Percentiles rank a stretch among this genome's conserved stretches.
Conservation (phyloP, 1,140 invertebrate genomes). For the Melipona quadrifasciata region DNA sequence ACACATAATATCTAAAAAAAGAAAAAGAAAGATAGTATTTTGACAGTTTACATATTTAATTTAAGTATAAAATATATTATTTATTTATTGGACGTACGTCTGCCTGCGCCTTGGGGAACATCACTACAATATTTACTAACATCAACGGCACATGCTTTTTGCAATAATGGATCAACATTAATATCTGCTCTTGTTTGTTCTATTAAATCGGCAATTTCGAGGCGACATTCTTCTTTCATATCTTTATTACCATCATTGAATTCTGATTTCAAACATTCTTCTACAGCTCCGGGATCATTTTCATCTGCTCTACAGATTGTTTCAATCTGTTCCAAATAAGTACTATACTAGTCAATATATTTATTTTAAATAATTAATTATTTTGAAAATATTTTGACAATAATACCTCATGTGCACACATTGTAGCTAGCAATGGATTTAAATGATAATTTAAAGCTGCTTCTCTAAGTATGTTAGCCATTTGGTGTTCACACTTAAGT, state of each 20-base stretch:
- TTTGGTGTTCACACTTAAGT: conserved; percentile 90
- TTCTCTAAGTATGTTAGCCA: conserved; percentile 91
- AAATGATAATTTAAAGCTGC: conserved; percentile 93
- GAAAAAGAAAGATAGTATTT: conserved; percentile 13
- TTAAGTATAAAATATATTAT: conserved; percentile 26
- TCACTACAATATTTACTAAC: conserved; percentile 92
- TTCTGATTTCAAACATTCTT: conserved; percentile 93
- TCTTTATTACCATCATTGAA: conserved; percentile 87
- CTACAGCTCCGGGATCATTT: conserved; percentile 83
- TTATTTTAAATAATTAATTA: background rate
- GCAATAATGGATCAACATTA: conserved; percentile 90
- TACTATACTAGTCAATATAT: conserved; percentile 4
- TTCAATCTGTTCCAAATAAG: conserved; percentile 61
- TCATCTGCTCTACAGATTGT: conserved; percentile 80
- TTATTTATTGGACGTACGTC: conserved; percentile 84
- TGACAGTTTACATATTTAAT: background rate
- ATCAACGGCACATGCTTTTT: conserved; percentile 90
- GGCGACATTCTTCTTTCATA: conserved; percentile 87
- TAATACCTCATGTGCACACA: conserved; percentile 86
- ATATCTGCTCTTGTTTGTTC: conserved; percentile 91
- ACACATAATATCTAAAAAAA: conserved; percentile 91
- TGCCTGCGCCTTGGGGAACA: conserved; percentile 91
- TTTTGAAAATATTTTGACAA: conserved; percentile 14
- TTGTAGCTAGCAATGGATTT: conserved; percentile 90
- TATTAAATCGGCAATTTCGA: conserved; percentile 92